phyloP scores from a whole-genome alignment of 2,797 vertebrate species.

The Telmatherina bonti region DNA sequence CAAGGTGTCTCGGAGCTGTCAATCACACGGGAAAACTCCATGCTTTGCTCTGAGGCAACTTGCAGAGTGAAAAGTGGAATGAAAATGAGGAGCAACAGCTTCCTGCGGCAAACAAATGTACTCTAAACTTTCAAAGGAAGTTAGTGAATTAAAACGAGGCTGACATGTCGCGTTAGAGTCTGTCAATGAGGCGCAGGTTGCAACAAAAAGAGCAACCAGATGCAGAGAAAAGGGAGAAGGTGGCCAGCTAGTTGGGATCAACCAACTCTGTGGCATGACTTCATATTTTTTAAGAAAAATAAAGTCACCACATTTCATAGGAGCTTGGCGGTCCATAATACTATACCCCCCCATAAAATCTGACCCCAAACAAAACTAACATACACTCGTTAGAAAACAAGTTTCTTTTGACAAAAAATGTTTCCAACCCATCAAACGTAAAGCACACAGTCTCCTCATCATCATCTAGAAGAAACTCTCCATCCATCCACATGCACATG shows the following conservation, averaged over 20 bases:
- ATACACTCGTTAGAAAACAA: too few relatives aligned
- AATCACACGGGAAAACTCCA: conserved; percentile 47
- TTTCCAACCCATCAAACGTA: too few relatives aligned
- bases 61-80: conserved; percentile 51
- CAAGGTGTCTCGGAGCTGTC: conserved; percentile 71
- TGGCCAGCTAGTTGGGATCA: neutral
- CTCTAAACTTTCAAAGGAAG: conserved; percentile 31
- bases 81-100: conserved; percentile 47
- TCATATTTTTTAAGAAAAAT: too few relatives aligned
- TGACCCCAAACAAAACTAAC: too few relatives aligned
- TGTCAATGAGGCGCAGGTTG: conserved; percentile 17
- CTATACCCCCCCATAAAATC: too few relatives aligned
- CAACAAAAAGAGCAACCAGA: neutral
- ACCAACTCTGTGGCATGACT: too few relatives aligned
- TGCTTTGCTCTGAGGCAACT: conserved; percentile 43
- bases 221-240: neutral
- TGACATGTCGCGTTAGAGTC: conserved; percentile 3
- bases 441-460: too few relatives aligned
- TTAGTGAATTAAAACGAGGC: conserved; percentile 20
- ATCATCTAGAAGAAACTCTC: too few relatives aligned
- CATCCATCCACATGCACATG: too few relatives aligned
- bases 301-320: too few relatives aligned
- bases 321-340: too few relatives aligned
- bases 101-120: conserved; percentile 45
- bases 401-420: too few relatives aligned